A percentile compares a stretch with the other conserved stretches of the same genome.
Evolutionary conservation across 2,797 vertebrate species (phyloP).

Genomic region (Peromyscus eremicus): DNA sequence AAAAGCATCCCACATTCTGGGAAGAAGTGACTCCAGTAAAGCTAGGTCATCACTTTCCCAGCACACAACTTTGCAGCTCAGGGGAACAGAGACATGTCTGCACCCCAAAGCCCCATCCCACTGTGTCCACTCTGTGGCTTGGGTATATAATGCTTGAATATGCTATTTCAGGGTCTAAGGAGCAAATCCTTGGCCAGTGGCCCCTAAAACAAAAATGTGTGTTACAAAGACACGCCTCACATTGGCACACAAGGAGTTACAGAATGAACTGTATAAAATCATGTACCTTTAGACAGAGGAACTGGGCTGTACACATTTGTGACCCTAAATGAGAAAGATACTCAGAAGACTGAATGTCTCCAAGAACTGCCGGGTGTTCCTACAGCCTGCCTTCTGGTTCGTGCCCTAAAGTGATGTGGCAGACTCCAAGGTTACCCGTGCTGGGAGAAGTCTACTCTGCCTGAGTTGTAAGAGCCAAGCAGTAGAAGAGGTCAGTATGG

Average conservation of each 20-base stretch:
- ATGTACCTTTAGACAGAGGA: constrained; percentile 56
- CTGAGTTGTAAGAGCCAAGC: constrained; percentile 72
- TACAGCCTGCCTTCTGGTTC: constrained; percentile 43
- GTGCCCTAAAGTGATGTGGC: constrained; percentile 47
- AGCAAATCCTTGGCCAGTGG: neutral
- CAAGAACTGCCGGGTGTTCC: constrained; percentile 54
- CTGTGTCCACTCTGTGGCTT: neutral
- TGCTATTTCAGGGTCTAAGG: constrained; percentile 20
- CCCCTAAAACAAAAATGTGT: constrained; percentile 33
- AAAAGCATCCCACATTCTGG: constrained; percentile 11
- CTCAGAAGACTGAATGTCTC: constrained; percentile 41
- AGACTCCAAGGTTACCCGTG: constrained; percentile 33
- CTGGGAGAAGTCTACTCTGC: constrained; percentile 40
- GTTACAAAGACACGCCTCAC: constrained; percentile 61
- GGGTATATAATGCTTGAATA: neutral
- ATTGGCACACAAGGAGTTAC: constrained; percentile 60
- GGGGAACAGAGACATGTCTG: constrained; percentile 33
- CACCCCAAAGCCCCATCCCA: constrained; percentile 2
- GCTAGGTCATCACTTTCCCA: constrained; percentile 21
- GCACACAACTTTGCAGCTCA: constrained; percentile 3
- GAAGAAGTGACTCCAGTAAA: constrained; percentile 51
- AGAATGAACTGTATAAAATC: constrained; percentile 53
- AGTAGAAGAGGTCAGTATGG: constrained; percentile 53
- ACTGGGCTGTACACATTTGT: constrained; percentile 16
- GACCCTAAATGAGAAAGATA: constrained; percentile 63